Evolutionary conservation across 2,113 vertebrate species (phyloP).

Genomic region (Nyctereutes procyonoides): DNA sequence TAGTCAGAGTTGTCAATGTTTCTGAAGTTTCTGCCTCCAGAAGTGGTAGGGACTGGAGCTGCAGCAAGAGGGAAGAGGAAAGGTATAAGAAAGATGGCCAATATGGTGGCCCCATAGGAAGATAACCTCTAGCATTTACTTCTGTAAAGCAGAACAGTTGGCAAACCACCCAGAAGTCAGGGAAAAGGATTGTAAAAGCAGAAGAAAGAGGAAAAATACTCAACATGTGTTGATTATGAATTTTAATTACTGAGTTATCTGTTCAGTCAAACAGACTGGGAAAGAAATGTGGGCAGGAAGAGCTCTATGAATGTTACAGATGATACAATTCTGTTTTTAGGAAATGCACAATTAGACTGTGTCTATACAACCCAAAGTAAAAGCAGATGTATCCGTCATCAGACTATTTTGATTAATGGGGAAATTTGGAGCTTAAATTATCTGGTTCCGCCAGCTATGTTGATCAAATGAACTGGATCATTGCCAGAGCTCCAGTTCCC

Average conservation of each 20-base stretch:
- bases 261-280: slow-evolving; percentile 75
- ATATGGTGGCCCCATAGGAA: neutral
- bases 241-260: slow-evolving; percentile 83
- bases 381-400: slow-evolving; percentile 82
- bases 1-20: neutral
- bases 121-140: slow-evolving; percentile 53
- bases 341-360: slow-evolving; percentile 80
- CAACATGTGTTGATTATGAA: slow-evolving; percentile 83
- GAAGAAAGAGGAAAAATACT: slow-evolving; percentile 72
- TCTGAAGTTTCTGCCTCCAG: neutral
- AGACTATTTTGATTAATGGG: slow-evolving; percentile 83
- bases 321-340: slow-evolving; percentile 79
- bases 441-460: slow-evolving; percentile 78
- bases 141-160: slow-evolving; percentile 57
- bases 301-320: slow-evolving; percentile 74
- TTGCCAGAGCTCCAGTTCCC: slow-evolving; percentile 70
- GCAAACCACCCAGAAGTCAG: slow-evolving; percentile 71
- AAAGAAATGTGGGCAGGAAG: slow-evolving; percentile 76
- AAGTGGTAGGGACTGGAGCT: neutral
- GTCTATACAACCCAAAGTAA: slow-evolving; percentile 78
- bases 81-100: neutral
- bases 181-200: slow-evolving; percentile 65
- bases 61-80: neutral
- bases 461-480: slow-evolving; percentile 81
- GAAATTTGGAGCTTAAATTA: slow-evolving; percentile 81